Evolutionary conservation across 2,113 vertebrate species (phyloP).

Genomic region (Callionymus lyra): DNA sequence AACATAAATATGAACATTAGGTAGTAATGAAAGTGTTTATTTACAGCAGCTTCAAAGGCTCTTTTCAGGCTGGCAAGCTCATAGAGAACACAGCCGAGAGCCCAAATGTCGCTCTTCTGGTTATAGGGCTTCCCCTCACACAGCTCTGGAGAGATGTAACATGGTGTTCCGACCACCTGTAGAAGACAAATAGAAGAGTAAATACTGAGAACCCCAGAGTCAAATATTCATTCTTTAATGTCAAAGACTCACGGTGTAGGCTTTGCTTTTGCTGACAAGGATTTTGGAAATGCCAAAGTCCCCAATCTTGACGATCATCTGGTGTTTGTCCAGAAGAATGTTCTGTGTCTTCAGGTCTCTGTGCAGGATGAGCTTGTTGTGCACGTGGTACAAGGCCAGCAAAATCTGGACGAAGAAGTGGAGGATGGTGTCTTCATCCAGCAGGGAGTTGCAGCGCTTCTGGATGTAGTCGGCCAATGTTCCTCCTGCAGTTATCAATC

Average conservation of each 20-base stretch:
- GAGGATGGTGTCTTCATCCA: slow-evolving; percentile 95
- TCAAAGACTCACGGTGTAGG: slow-evolving; percentile 78
- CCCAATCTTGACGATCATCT: slow-evolving; percentile 93
- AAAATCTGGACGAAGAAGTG: slow-evolving; percentile 98
- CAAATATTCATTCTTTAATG: neutral
- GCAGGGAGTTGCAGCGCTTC: slow-evolving; percentile 90
- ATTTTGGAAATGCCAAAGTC: slow-evolving; percentile 99
- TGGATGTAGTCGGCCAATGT: slow-evolving; percentile 94
- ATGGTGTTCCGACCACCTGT: slow-evolving; percentile 93
- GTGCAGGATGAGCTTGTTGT: slow-evolving; percentile 94
- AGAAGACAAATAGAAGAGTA: neutral
- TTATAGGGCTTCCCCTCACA: slow-evolving; percentile 98
- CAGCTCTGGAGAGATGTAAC: slow-evolving; percentile 96
- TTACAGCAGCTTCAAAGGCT: slow-evolving; percentile 94
- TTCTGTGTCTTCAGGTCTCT: slow-evolving; percentile 98
- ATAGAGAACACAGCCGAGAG: slow-evolving; percentile 91
- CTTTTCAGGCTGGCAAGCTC: slow-evolving; percentile 96
- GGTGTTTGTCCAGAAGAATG: slow-evolving; percentile 94
- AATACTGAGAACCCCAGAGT: neutral
- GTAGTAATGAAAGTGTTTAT: slow-evolving; percentile 12
- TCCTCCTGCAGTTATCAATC: slow-evolving; percentile 69
- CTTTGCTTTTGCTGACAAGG: slow-evolving; percentile 98
- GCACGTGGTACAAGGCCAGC: slow-evolving; percentile 89
- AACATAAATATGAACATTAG: no score
- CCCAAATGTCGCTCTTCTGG: slow-evolving; percentile 99